Evolutionary conservation across 2,113 vertebrate species (phyloP).

Genomic region (Bubo bubo): DNA sequence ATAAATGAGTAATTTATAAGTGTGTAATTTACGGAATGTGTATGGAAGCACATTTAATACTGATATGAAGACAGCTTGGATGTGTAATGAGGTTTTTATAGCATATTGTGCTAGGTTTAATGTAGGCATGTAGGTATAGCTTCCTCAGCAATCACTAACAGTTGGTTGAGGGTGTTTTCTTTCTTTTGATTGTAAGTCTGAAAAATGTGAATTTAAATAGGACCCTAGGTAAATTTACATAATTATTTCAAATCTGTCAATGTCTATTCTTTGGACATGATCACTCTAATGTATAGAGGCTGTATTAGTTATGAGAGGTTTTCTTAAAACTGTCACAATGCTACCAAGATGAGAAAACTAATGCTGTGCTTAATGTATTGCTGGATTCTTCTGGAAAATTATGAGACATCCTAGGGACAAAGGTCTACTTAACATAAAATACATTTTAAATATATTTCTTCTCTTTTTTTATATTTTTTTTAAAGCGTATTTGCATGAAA

Average conservation of each 20-base stretch:
- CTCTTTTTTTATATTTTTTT: background rate
- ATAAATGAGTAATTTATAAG: constrained; percentile 74
- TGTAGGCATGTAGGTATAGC: constrained; percentile 41
- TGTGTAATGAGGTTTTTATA: constrained; percentile 76
- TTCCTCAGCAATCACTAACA: constrained; percentile 66
- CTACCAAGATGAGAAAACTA: constrained; percentile 29
- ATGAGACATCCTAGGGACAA: background rate
- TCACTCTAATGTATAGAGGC: background rate
- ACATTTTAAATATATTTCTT: background rate
- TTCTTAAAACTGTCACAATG: background rate
- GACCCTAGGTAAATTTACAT: constrained; percentile 35
- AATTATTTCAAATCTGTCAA: constrained; percentile 62
- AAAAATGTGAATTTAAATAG: constrained; percentile 64
- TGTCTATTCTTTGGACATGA: constrained; percentile 22
- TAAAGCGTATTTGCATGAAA: background rate
- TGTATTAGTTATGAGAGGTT: background rate
- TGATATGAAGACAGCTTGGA: constrained; percentile 66
- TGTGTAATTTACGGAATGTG: constrained; percentile 61
- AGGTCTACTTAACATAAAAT: background rate
- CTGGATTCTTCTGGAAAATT: constrained; percentile 32
- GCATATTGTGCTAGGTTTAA: constrained; percentile 58
- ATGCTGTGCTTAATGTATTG: constrained; percentile 8
- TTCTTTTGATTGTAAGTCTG: constrained; percentile 20
- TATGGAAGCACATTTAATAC: constrained; percentile 45
- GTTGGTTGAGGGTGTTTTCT: background rate